These are phyloP conservation scores for Pterocles orientalis DNA, from an alignment of 2,113 vertebrate genomes.

Conservation along the genomic window DNA sequence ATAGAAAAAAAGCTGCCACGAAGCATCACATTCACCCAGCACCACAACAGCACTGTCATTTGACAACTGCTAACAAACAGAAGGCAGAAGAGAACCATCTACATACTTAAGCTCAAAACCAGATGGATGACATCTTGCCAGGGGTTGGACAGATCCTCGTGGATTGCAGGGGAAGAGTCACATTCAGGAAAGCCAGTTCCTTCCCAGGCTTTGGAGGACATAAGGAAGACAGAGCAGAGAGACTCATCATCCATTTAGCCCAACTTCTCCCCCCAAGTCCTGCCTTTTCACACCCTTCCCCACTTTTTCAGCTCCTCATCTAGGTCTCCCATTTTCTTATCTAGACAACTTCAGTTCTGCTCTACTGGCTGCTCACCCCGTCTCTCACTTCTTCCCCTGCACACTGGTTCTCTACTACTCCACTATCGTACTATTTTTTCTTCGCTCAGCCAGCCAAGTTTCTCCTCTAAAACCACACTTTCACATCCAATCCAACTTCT, in stretches of 20 bases:
- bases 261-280: not conserved
- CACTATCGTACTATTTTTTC: not conserved
- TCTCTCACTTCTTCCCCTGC: not conserved
- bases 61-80: not conserved
- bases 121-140: not conserved
- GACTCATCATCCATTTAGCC: not conserved
- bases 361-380: not conserved
- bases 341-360: not conserved
- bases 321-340: not conserved
- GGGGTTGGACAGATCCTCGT: not conserved
- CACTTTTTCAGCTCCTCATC: not conserved
- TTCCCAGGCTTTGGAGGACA: not conserved
- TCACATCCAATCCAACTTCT: not conserved
- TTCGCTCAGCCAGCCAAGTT: not conserved
- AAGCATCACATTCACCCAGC: not conserved
- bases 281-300: not conserved
- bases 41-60: not conserved
- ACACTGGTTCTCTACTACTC: not conserved
- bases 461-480: not conserved
- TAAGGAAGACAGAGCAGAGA: not conserved
- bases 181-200: not conserved
- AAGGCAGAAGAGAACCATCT: not conserved
- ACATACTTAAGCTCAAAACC: not conserved
- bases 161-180: not conserved
- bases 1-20: accelerated